These are phyloP conservation scores for Aptenodytes forsteri DNA, from an alignment of 2,113 vertebrate species.

Conservation along the genomic window DNA sequence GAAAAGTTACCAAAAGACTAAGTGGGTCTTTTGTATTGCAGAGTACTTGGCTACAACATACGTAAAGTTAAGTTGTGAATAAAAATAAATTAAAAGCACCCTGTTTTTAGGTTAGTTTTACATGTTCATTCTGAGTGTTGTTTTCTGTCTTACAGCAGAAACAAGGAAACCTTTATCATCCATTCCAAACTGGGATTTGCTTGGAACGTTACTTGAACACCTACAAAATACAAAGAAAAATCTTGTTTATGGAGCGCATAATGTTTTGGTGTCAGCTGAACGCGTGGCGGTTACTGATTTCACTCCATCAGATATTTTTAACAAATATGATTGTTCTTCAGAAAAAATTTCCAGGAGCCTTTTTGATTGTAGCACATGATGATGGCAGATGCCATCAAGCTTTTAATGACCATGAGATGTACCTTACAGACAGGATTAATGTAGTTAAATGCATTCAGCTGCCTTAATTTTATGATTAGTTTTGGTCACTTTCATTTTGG, in stretches of 20 bases:
- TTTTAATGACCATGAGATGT: not conserved
- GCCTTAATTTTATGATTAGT: not conserved
- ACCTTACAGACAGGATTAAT: not conserved
- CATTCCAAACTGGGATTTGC: not conserved
- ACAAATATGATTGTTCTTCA: not conserved
- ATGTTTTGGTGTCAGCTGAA: not conserved
- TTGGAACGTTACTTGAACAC: not conserved
- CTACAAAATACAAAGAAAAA: not conserved
- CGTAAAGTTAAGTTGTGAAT: not conserved
- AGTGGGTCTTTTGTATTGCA: not conserved
- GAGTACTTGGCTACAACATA: not conserved
- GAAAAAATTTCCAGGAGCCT: not conserved
- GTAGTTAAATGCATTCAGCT: not conserved
- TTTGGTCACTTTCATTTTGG: not conserved
- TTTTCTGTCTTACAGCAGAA: not conserved
- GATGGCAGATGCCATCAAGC: not conserved
- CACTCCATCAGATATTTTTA: not conserved
- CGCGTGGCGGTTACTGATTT: not conserved
- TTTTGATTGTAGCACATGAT: not conserved
- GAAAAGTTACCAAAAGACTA: not conserved
- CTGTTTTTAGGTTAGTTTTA: not conserved
- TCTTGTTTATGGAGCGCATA: fast-evolving
- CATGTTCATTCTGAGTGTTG: not conserved
- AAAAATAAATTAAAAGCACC: not conserved
- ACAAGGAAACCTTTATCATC: not conserved